Evolutionary conservation across 1,140 invertebrate genomes (phyloP).

Genomic region (Plectrocnemia conspersa): DNA sequence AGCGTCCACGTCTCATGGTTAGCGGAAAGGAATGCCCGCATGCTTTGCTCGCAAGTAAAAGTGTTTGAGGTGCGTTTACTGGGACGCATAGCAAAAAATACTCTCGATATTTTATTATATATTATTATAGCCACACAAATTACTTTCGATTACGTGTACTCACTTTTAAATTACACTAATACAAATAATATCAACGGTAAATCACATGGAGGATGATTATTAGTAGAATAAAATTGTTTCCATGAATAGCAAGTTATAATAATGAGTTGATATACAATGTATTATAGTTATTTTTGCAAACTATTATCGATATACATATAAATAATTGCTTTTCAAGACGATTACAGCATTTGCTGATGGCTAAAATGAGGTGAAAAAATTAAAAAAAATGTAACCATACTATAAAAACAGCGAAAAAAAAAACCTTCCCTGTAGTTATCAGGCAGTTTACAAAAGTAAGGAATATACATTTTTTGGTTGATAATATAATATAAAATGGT

Average conservation of each 20-base stretch:
- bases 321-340: not conserved
- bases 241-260: too few relatives aligned
- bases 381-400: slow-evolving; percentile 2
- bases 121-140: too few relatives aligned
- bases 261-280: not conserved
- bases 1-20: slow-evolving; percentile 26
- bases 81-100: not conserved
- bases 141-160: too few relatives aligned
- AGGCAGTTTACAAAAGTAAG: not conserved
- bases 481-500: not conserved
- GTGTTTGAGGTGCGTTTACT: slow-evolving; percentile 14
- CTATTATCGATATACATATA: not conserved
- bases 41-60: slow-evolving; percentile 21
- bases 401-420: too few relatives aligned
- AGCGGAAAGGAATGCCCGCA: slow-evolving; percentile 33
- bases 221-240: too few relatives aligned
- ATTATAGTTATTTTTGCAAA: not conserved
- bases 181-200: too few relatives aligned
- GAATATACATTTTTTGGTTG: not conserved
- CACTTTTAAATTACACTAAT: too few relatives aligned
- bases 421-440: too few relatives aligned
- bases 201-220: too few relatives aligned
- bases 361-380: not conserved
- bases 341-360: not conserved
- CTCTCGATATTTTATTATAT: too few relatives aligned